Evolutionary conservation across 2,797 vertebrate species (phyloP), one percentile per base, ranked within the genome.

Genomic region (Psittacula echo): DNA sequence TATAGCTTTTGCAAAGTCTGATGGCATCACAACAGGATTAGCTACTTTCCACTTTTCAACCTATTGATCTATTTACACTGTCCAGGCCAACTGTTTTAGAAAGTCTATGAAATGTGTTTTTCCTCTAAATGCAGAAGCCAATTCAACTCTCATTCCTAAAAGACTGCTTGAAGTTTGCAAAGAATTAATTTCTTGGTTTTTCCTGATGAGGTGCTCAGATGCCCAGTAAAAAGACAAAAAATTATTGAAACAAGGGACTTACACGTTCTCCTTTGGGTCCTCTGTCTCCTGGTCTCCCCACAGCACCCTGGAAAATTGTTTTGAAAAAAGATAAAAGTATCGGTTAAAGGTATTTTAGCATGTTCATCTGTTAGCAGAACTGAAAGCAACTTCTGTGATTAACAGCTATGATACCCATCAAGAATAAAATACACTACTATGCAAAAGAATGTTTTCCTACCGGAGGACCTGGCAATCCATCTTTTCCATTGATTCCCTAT

Each of bases 191-290:
- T 85, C 3, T 58, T 85, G 23, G 15, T 8, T 90, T 93, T 77
- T 7, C n/a, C 10, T 45, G 42, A 67, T 44, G 4, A 87, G 32
- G 54, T 71, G 4, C 37, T 64, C n/a, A 62, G 54, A 70, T 51
- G 30, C 34, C 41, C 37, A 76, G 22, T 32, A 26, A 85, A 86
- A 75, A 23, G n/a, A 26, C 32, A 45, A 70, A 42, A 16, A 21
- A 11, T 12, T 23, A 61, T 86, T 76, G 88, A 85, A 86, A 53
- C 34, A 78, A 30, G 34, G 19, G 44, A 96, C 98, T 98, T 98
- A 99, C 99, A 65, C 99, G 99, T 94, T 99, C 99, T 98, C 99
- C 99, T 98, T 99, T 99, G 94, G 99, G 98, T 70, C 99, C 99
- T 98, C 99, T 98, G 94, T 99, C 99, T 88, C 99, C 99, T 37